Percentiles rank a stretch among this genome's conserved stretches.
These are phyloP conservation scores for Zelleria hepariella DNA, from an alignment of 2,888 invertebrate species.

Conservation along the genomic window DNA sequence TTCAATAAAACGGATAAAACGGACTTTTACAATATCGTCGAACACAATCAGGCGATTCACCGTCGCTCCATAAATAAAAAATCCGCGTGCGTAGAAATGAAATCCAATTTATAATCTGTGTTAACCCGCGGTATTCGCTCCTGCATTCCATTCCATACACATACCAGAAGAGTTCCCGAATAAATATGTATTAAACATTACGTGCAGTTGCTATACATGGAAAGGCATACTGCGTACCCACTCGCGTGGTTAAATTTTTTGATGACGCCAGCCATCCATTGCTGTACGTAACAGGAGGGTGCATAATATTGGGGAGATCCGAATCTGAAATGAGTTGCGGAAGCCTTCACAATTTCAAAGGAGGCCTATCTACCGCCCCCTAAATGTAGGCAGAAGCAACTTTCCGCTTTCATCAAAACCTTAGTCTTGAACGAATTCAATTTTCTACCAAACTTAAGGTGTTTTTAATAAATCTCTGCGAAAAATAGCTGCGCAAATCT, in stretches of 20 bases:
- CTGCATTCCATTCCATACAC: constrained; percentile 12
- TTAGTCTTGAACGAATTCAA: background rate
- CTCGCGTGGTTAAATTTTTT: background rate
- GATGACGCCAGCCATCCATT: constrained; percentile 4
- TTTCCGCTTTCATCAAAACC: background rate
- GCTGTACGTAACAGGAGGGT: constrained; percentile 1
- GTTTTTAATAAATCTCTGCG: background rate
- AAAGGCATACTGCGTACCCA: background rate
- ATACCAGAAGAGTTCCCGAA: constrained; percentile 36
- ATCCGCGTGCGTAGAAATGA: constrained; percentile 31
- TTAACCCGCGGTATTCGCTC: background rate
- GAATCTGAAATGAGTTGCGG: constrained; percentile 3
- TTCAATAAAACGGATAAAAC: background rate
- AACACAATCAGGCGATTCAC: background rate
- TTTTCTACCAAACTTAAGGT: background rate
- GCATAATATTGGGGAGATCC: constrained; percentile 3
- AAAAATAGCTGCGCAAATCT: background rate
- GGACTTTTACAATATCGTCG: background rate
- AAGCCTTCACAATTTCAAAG: background rate
- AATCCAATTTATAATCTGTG: constrained; percentile 17
- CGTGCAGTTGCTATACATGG: constrained; percentile 21
- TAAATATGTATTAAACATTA: constrained; percentile 65
- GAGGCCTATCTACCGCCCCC: background rate
- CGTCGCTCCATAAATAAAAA: constrained; percentile 17
- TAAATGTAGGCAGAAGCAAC: background rate